Conservation (phyloP, 2,888 invertebrate genomes). For the Zygothrica quintamaculata region DNA sequence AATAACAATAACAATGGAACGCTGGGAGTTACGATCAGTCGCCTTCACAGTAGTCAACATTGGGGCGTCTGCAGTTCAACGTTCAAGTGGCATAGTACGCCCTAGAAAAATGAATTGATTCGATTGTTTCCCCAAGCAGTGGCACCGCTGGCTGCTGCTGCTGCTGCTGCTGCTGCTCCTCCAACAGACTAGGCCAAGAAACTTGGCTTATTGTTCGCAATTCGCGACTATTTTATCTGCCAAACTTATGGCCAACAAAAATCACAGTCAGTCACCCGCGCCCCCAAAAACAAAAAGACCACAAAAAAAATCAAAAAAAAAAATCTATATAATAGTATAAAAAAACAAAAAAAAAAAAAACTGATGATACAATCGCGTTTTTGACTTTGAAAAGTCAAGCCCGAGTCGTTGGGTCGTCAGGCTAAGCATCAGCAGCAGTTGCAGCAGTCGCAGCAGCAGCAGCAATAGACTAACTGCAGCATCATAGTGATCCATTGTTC, state of each 20-base stretch:
- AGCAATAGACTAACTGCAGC: constrained; percentile 5
- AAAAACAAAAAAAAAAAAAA: constrained; percentile 29
- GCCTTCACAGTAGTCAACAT: constrained; percentile 82
- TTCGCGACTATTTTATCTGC: constrained; percentile 64
- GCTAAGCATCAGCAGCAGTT: constrained; percentile 28
- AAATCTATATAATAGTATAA: not conserved
- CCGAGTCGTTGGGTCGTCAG: constrained; percentile 34
- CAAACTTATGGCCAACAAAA: constrained; percentile 55
- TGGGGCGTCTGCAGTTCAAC: constrained; percentile 84
- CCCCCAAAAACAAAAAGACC: too few species aligned
- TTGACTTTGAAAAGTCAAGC: constrained; percentile 81
- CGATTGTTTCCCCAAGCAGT: constrained; percentile 70
- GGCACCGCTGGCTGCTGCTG: too few species aligned
- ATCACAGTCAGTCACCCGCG: constrained; percentile 52
- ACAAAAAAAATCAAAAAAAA: not conserved
- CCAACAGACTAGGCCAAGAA: constrained; percentile 52
- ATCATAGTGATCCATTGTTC: constrained; percentile 62
- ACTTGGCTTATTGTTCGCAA: constrained; percentile 50
- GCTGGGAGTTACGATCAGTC: constrained; percentile 59
- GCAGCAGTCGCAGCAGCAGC: constrained; percentile 14
- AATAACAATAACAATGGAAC: constrained; percentile 64
- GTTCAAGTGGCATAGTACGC: constrained; percentile 84
- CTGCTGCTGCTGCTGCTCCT: constrained; percentile 21
- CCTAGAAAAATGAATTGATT: constrained; percentile 82
- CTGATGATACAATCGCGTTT: constrained; percentile 82